Evolutionary conservation across 1,140 invertebrate species (phyloP).

Genomic region (Anadara kagoshimensis): DNA sequence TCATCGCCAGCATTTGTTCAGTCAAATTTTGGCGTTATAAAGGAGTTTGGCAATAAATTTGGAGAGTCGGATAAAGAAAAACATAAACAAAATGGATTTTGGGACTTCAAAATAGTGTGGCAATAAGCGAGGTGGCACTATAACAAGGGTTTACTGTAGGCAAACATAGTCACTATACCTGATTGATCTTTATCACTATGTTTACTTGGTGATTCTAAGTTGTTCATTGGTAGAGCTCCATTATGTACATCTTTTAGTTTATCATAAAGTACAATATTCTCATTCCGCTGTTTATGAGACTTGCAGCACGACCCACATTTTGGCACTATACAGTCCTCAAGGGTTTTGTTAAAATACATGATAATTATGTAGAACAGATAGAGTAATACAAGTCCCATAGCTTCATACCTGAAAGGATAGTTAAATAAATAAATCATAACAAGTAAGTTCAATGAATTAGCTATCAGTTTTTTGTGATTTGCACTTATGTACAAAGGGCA

Average conservation of each 20-base stretch:
- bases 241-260: conserved; percentile 45
- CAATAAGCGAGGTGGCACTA: no score
- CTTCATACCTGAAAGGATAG: conserved; percentile 68
- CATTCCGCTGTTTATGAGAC: conserved; percentile 11
- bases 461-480: not conserved
- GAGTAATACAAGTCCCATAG: conserved; percentile 61
- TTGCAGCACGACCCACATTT: conserved; percentile 43
- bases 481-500: no score
- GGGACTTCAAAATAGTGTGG: no score
- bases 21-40: no score
- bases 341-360: conserved; percentile 68
- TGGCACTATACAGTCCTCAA: conserved; percentile 61
- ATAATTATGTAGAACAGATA: conserved; percentile 70
- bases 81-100: no score
- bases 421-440: not conserved
- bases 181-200: not conserved
- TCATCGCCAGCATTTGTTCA: no score
- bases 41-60: no score
- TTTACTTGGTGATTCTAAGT: not conserved
- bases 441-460: conserved; percentile 5
- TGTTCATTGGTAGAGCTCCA: conserved; percentile 2
- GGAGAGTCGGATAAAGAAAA: no score
- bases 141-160: no score
- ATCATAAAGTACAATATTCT: conserved; percentile 47
- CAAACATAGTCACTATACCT: no score